Evolutionary conservation across 1,140 invertebrate genomes (phyloP), one percentile per base, ranked within the genome.

Genomic region (Eueides isabella): DNA sequence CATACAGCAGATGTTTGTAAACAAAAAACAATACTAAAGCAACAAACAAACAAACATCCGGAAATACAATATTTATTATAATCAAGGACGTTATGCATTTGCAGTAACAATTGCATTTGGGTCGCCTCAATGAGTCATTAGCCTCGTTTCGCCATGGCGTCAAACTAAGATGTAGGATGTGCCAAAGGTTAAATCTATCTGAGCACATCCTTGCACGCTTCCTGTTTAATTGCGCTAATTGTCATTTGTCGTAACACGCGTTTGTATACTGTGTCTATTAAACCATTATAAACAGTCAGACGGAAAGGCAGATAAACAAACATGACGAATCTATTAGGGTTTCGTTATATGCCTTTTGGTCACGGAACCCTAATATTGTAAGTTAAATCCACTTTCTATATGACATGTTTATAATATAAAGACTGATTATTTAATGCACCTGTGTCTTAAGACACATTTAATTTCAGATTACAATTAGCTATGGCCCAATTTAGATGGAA

Each of bases 101-200:
- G 41, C 73, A 63, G 70, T 26, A 55, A 66, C 67, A 69, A 69
- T 69, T 75, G 67, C 73, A 75, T 75, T 61, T 75, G 66, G 73
- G 73, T 75, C 68, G 48, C 19, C 48, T 55, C 48, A 55, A 61
- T 83, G 83, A 84, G 82, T 79, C 79, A 80, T 77, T 80, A 86
- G 69, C 76, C 83, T 80, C 85, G 83, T 85, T 87, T 75, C 70
- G 75, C 69, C 63, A 77, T 80, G 75, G 78, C 80, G 79, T 83
- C 75, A 74, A 83, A 85, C 80, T 80, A 90, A 90, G 90, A 92
- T 77, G 81, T 87, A 87, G 90, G 88, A 92, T 89, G 84, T 86
- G 86, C 71, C 80, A 87, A 87, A 92, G 90, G 90, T 92, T 90
- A 90, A 92, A 92, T 90, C 88, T 71, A 92, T 90, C 88, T 87